phyloP scores from a whole-genome alignment of 2,113 vertebrate genomes.

The Mormyrus lacerda region DNA sequence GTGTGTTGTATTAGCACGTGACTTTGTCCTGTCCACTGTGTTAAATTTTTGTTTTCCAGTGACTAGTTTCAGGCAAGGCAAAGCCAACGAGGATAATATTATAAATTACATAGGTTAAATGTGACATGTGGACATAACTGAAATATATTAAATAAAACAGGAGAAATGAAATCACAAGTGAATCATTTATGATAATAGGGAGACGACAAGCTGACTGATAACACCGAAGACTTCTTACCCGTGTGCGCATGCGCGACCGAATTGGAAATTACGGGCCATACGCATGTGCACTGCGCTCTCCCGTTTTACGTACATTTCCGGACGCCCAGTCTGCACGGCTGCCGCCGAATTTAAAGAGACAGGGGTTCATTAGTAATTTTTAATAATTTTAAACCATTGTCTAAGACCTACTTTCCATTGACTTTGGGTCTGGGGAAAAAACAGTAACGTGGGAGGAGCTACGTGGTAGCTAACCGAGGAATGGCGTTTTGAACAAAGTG shows the following conservation, averaged over 20 bases:
- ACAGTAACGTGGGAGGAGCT: not conserved
- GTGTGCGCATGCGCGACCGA: slow-evolving; percentile 19
- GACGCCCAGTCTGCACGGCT: slow-evolving; percentile 60
- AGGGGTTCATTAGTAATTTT: slow-evolving; percentile 42
- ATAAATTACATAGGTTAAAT: not conserved
- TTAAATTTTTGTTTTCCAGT: not conserved
- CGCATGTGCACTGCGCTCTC: slow-evolving; percentile 48
- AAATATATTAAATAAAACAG: not conserved
- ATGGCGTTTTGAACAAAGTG: slow-evolving; percentile 46
- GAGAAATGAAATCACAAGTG: not conserved
- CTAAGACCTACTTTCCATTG: slow-evolving; percentile 36
- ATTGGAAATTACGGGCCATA: not conserved
- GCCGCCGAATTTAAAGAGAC: slow-evolving; percentile 78
- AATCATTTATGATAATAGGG: not conserved
- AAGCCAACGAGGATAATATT: not conserved
- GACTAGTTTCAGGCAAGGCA: not conserved
- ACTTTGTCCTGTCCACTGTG: not conserved
- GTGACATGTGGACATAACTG: not conserved
- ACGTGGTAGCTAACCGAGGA: not conserved
- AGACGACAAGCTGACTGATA: not conserved
- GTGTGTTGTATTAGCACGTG: not conserved
- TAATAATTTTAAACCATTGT: slow-evolving; percentile 59
- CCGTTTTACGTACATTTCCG: slow-evolving; percentile 56
- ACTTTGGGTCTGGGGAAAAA: not conserved
- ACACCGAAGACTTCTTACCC: slow-evolving; percentile 7